Evolutionary conservation across 2,113 vertebrate species (phyloP).

Genomic region (Pholis gunnellus): DNA sequence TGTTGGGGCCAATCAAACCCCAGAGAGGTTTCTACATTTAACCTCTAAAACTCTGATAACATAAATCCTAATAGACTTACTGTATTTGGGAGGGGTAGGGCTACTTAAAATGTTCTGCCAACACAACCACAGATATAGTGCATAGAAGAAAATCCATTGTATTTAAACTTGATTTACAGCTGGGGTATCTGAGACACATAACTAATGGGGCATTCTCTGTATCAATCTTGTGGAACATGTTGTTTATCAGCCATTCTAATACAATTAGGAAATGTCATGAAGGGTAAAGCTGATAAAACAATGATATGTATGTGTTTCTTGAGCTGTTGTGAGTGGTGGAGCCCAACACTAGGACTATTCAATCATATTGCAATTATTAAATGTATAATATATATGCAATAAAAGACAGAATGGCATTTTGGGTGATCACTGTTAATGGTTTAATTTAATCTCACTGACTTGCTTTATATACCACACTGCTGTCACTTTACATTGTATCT

Average conservation of each 20-base stretch:
- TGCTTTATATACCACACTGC: background rate
- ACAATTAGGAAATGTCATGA: background rate
- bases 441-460: background rate
- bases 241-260: background rate
- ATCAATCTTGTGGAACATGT: background rate
- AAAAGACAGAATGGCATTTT: background rate
- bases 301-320: background rate
- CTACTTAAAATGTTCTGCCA: background rate
- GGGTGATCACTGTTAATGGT: background rate
- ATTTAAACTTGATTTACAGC: background rate
- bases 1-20: background rate
- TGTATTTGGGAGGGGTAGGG: background rate
- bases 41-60: background rate
- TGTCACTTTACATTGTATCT: background rate
- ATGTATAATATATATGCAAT: background rate
- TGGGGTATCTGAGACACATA: background rate
- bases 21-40: background rate
- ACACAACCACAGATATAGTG: background rate
- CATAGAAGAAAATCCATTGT: background rate
- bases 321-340: background rate
- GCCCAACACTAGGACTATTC: background rate
- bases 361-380: background rate
- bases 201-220: background rate
- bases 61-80: background rate
- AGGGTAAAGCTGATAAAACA: background rate